Conservation (phyloP, 2,888 invertebrate species). For the Alloscopus bannaensis region DNA sequence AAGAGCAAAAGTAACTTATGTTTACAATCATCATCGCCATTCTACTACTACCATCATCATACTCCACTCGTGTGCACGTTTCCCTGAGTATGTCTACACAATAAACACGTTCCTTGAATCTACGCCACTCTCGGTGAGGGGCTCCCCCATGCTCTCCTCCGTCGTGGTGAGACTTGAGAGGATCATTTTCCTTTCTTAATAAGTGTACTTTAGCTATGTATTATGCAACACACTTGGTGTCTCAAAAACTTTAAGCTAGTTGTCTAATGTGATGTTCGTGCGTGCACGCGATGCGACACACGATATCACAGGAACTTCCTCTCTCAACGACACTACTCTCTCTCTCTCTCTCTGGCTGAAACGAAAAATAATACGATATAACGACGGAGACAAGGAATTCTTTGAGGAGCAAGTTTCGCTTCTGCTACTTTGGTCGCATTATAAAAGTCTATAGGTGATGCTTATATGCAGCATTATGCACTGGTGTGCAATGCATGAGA, state of each 20-base stretch:
- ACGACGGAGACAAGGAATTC: not conserved
- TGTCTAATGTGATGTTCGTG: slow-evolving; percentile 16
- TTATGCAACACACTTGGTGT: slow-evolving; percentile 48
- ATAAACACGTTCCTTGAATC: not conserved
- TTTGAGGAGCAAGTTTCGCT: not conserved
- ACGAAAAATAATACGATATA: too few relatives aligned
- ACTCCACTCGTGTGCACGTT: not conserved
- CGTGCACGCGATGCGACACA: slow-evolving; percentile 23
- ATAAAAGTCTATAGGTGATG: not conserved
- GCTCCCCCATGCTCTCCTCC: too few relatives aligned
- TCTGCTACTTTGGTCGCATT: not conserved
- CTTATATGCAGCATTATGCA: slow-evolving; percentile 26
- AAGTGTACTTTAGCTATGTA: slow-evolving; percentile 44
- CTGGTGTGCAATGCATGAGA: slow-evolving; percentile 34
- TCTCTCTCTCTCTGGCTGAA: too few relatives aligned
- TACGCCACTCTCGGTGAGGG: not conserved
- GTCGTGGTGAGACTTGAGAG: slow-evolving; percentile 24
- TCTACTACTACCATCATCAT: too few relatives aligned
- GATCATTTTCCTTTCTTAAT: slow-evolving; percentile 50
- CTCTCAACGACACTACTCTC: too few relatives aligned
- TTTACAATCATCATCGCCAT: slow-evolving; percentile 49
- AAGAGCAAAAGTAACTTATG: slow-evolving; percentile 29
- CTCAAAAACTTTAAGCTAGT: slow-evolving; percentile 16
- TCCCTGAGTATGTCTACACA: not conserved
- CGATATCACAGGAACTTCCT: too few relatives aligned